Evolutionary conservation across 2,113 vertebrate genomes (phyloP).

Genomic region (Oceanites oceanicus): DNA sequence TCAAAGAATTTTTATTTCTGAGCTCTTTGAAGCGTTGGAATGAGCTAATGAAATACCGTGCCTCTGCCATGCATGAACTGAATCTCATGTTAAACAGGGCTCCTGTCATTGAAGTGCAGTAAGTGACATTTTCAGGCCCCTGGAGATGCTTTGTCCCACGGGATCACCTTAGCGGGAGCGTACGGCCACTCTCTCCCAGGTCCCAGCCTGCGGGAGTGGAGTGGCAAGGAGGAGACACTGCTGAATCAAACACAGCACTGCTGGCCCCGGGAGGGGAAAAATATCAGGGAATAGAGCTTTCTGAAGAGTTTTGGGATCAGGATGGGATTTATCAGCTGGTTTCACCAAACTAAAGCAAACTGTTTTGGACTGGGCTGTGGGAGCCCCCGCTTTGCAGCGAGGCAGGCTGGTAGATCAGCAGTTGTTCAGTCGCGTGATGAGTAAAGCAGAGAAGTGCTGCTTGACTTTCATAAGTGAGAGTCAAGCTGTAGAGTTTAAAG

Average conservation of each 20-base stretch:
- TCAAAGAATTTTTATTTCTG: background rate
- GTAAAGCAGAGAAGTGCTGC: background rate
- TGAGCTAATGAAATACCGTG: background rate
- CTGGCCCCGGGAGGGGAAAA: background rate
- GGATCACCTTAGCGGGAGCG: rapidly evolving
- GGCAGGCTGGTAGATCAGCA: background rate
- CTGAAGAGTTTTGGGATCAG: background rate
- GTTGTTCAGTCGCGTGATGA: background rate
- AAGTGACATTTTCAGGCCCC: background rate
- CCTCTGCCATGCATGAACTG: background rate
- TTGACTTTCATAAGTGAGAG: background rate
- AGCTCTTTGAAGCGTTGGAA: background rate
- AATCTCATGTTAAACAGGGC: background rate
- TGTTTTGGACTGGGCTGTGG: background rate
- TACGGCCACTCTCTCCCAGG: rapidly evolving
- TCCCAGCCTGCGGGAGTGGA: background rate
- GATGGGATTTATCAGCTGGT: background rate
- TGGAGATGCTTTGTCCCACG: background rate
- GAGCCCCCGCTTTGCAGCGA: background rate
- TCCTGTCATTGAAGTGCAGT: background rate
- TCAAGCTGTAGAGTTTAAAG: constrained; percentile 1
- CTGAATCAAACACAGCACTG: rapidly evolving
- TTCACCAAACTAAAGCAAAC: rapidly evolving
- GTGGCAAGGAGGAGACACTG: background rate
- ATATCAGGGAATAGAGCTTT: background rate